phyloP scores from a whole-genome alignment of 2,888 invertebrate genomes.

The Oxystoma pomonae region DNA sequence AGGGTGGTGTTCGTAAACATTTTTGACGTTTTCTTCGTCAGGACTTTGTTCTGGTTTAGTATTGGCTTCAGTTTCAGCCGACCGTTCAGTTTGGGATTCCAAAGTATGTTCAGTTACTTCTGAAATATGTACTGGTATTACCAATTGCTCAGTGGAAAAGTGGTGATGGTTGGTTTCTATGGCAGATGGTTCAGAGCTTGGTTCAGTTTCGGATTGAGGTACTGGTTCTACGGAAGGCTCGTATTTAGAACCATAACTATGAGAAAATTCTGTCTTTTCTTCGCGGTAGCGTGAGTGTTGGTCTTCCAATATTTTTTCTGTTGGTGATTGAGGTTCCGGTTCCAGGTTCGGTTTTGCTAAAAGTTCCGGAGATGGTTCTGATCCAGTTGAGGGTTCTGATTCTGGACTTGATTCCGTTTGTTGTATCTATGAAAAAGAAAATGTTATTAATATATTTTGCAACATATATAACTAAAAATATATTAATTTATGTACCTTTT shows the following conservation, averaged over 20 bases:
- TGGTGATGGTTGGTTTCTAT: conserved; percentile 33
- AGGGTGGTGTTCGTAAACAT: not conserved
- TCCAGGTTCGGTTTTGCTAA: too few species aligned
- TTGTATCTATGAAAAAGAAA: too few species aligned
- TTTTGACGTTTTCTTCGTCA: not conserved
- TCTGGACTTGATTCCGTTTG: too few species aligned
- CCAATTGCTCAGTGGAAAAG: conserved; percentile 37
- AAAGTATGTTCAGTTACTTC: not conserved
- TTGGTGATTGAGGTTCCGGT: too few species aligned
- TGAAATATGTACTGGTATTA: conserved; percentile 14
- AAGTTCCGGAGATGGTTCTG: conserved; percentile 21
- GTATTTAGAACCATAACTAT: conserved; percentile 35
- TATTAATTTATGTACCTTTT: too few species aligned
- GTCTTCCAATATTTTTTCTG: not conserved
- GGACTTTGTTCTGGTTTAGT: conserved; percentile 25
- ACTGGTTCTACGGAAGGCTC: conserved; percentile 39
- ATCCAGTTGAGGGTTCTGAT: conserved; percentile 30
- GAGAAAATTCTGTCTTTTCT: not conserved
- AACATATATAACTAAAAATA: too few species aligned
- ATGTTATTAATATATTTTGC: too few species aligned
- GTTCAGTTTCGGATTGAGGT: conserved; percentile 35
- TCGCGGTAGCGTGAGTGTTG: too few species aligned
- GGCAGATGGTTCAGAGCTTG: conserved; percentile 30
- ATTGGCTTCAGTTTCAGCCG: conserved; percentile 29
- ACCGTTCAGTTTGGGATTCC: not conserved